These are phyloP conservation scores for Daboia siamensis DNA, from an alignment of 2,113 vertebrate species.

Conservation along the genomic window DNA sequence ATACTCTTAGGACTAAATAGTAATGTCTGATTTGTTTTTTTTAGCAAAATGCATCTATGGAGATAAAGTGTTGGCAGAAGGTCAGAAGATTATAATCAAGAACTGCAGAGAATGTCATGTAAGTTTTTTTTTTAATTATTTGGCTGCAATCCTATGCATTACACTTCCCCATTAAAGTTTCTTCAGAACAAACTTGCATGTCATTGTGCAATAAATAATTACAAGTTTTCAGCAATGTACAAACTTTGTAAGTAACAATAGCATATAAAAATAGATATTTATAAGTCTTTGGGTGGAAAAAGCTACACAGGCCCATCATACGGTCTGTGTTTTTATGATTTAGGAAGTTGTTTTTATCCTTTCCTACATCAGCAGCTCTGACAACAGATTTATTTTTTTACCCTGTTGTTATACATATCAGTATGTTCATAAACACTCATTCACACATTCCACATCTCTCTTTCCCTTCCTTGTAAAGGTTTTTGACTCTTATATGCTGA, in stretches of 20 bases:
- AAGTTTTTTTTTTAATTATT: conserved; percentile 59
- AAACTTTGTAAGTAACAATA: conserved; percentile 27
- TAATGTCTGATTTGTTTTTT: conserved; percentile 52
- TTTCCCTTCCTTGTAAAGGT: neutral
- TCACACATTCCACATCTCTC: neutral
- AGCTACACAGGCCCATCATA: conserved; percentile 9
- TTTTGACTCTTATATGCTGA: neutral
- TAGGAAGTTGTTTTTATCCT: neutral
- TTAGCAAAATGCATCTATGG: conserved; percentile 87
- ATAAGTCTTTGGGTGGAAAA: conserved; percentile 24
- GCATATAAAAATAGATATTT: conserved; percentile 25
- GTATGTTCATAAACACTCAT: neutral
- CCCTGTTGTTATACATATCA: neutral
- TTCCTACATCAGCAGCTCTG: neutral
- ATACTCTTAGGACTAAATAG: conserved; percentile 30
- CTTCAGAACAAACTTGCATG: neutral
- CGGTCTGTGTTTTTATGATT: neutral
- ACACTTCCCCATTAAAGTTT: neutral
- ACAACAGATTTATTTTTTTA: conserved; percentile 15
- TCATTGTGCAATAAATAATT: neutral
- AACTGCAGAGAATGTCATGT: conserved; percentile 91
- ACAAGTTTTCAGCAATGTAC: conserved; percentile 25
- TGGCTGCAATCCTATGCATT: neutral
- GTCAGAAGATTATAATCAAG: conserved; percentile 81
- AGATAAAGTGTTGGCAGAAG: conserved; percentile 84